A percentile compares a stretch with the other conserved stretches of the same genome.
These are phyloP conservation scores for Chromoteleia sp. DNA, from an alignment of 2,888 invertebrate genomes.

Conservation along the genomic window DNA sequence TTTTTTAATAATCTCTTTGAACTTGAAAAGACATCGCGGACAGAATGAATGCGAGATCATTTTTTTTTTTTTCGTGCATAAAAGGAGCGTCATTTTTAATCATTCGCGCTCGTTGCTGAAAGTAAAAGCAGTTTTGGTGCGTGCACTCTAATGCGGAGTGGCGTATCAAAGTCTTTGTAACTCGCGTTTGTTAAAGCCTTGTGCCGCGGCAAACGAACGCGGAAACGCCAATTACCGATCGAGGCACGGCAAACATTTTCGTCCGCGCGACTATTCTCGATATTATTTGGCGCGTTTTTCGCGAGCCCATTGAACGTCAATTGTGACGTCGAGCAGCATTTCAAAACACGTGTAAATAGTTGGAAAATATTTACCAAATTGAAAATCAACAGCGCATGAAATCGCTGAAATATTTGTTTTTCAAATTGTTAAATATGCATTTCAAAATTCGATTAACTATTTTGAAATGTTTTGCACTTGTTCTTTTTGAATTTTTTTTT, in stretches of 20 bases:
- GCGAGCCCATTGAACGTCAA: constrained; percentile 9
- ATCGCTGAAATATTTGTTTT: too few species aligned
- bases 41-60: background rate
- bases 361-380: background rate
- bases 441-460: too few species aligned
- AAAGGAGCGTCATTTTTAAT: constrained; percentile 6
- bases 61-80: constrained; percentile 3
- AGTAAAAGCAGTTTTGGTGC: constrained; percentile 17
- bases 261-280: background rate
- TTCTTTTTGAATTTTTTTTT: too few species aligned
- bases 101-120: constrained; percentile 8
- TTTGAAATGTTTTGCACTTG: too few species aligned
- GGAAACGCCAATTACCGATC: constrained; percentile 32
- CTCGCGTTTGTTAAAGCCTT: constrained; percentile 20
- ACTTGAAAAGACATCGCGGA: background rate
- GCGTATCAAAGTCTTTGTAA: constrained; percentile 27
- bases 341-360: background rate
- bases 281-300: constrained; percentile 15
- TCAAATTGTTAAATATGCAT: too few species aligned
- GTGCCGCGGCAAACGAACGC: constrained; percentile 10
- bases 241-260: constrained; percentile 5
- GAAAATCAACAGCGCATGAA: background rate
- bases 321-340: constrained; percentile 9
- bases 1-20: background rate
- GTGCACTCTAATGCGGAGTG: constrained; percentile 2